These are phyloP conservation scores for Microhierax caerulescens DNA, from an alignment of 2,797 vertebrate species.

Conservation along the genomic window DNA sequence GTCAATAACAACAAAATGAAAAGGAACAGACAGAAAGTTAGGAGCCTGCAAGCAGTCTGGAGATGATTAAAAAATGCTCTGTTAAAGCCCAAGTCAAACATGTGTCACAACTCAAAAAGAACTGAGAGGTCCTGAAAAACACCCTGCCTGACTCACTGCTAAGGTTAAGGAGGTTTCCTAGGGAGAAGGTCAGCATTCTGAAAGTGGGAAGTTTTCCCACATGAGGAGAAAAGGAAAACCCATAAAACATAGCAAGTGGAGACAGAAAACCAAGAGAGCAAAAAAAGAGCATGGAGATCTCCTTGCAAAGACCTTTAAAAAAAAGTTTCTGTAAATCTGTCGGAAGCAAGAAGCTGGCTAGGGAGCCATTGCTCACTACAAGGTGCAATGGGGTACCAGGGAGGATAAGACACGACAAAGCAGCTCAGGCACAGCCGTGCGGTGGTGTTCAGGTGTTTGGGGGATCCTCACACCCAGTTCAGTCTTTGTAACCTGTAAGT, in stretches of 20 bases:
- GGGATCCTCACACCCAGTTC: neutral
- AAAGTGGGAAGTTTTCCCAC: slow-evolving; percentile 34
- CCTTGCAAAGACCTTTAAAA: neutral
- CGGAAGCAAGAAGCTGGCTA: neutral
- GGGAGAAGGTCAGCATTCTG: slow-evolving; percentile 19
- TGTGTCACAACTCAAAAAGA: slow-evolving; percentile 66
- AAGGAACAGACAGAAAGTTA: slow-evolving; percentile 68
- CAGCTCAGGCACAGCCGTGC: neutral
- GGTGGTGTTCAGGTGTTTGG: neutral
- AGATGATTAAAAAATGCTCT: slow-evolving; percentile 72
- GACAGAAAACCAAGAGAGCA: neutral
- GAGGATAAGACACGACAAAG: neutral
- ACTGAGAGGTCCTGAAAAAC: slow-evolving; percentile 27
- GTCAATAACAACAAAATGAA: slow-evolving; percentile 71
- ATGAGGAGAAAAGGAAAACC: slow-evolving; percentile 8
- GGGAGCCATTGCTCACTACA: neutral
- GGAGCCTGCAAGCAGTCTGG: slow-evolving; percentile 73
- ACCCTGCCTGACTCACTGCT: slow-evolving; percentile 13
- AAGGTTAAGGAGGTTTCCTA: slow-evolving; percentile 37
- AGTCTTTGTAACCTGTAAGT: neutral
- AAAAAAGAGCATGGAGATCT: neutral
- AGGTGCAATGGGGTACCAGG: neutral
- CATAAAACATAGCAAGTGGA: neutral
- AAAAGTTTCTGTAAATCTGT: neutral
- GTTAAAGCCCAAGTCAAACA: slow-evolving; percentile 66